phyloP scores from a whole-genome alignment of 2,797 vertebrate genomes.

The Tauraco hartlaubi region DNA sequence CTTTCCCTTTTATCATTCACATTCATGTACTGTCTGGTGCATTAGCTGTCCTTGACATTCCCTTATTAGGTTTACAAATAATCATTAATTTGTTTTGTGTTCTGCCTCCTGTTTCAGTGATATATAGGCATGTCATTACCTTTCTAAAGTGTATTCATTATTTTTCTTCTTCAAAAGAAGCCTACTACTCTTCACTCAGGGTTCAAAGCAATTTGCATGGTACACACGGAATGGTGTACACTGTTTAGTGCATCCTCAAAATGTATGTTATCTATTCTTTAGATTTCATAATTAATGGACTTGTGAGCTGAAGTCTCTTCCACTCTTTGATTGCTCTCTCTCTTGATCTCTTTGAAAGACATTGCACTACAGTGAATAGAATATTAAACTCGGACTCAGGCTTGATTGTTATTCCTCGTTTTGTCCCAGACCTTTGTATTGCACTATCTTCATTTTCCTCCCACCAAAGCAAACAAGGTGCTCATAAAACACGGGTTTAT shows the following conservation, averaged over 20 bases:
- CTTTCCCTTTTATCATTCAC: slow-evolving; percentile 41
- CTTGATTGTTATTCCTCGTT: neutral
- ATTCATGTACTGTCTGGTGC: neutral
- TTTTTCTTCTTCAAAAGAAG: slow-evolving; percentile 34
- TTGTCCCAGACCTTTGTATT: neutral
- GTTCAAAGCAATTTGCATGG: neutral
- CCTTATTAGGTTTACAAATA: slow-evolving; percentile 74
- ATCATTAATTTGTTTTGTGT: slow-evolving; percentile 72
- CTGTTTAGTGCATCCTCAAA: neutral
- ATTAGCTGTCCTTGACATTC: slow-evolving; percentile 62
- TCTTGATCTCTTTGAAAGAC: neutral
- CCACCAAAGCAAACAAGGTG: neutral
- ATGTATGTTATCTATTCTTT: neutral
- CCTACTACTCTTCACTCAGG: neutral
- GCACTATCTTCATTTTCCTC: neutral
- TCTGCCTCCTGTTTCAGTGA: slow-evolving; percentile 70
- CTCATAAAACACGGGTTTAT: neutral
- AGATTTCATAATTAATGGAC: slow-evolving; percentile 33
- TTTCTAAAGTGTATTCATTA: slow-evolving; percentile 60
- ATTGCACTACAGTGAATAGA: neutral
- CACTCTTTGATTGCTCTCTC: neutral
- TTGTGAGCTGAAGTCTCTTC: slow-evolving; percentile 1
- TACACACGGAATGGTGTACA: fast-evolving
- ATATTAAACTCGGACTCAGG: neutral
- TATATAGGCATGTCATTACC: slow-evolving; percentile 67